These are phyloP conservation scores for Moxostoma hubbsi DNA, from an alignment of 2,797 vertebrate species.

Conservation along the genomic window DNA sequence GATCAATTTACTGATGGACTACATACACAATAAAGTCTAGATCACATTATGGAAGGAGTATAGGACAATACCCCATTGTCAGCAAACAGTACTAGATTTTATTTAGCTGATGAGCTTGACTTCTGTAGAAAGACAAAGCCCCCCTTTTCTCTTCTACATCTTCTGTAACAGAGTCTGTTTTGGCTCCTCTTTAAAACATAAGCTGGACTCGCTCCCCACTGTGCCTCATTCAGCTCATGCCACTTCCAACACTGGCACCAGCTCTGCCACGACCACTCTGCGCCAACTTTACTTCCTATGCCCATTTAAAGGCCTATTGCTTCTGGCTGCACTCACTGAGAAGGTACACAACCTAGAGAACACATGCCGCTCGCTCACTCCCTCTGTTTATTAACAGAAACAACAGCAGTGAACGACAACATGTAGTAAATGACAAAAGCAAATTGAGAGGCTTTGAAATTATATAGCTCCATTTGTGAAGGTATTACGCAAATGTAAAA, in stretches of 20 bases:
- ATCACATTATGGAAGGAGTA: not conserved
- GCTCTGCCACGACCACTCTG: slow-evolving; percentile 63
- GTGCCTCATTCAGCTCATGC: slow-evolving; percentile 76
- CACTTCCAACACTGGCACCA: slow-evolving; percentile 77
- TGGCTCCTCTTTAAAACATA: slow-evolving; percentile 80
- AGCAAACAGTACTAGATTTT: slow-evolving; percentile 42
- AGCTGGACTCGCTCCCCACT: slow-evolving; percentile 76
- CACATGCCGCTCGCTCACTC: slow-evolving; percentile 31
- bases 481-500: too few species aligned
- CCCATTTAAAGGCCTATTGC: slow-evolving; percentile 61
- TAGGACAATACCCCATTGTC: slow-evolving; percentile 35
- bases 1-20: not conserved
- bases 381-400: slow-evolving; percentile 31
- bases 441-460: too few species aligned
- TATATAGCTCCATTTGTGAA: too few species aligned
- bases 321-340: slow-evolving; percentile 48
- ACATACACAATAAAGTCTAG: not conserved
- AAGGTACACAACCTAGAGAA: slow-evolving; percentile 25
- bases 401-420: not conserved
- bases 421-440: not conserved
- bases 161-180: slow-evolving; percentile 62
- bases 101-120: slow-evolving; percentile 41
- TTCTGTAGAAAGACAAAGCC: slow-evolving; percentile 52
- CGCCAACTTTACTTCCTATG: slow-evolving; percentile 74
- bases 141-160: slow-evolving; percentile 65